Evolutionary conservation across 2,888 invertebrate genomes (phyloP).

Genomic region (Zygogramma bicolorata): DNA sequence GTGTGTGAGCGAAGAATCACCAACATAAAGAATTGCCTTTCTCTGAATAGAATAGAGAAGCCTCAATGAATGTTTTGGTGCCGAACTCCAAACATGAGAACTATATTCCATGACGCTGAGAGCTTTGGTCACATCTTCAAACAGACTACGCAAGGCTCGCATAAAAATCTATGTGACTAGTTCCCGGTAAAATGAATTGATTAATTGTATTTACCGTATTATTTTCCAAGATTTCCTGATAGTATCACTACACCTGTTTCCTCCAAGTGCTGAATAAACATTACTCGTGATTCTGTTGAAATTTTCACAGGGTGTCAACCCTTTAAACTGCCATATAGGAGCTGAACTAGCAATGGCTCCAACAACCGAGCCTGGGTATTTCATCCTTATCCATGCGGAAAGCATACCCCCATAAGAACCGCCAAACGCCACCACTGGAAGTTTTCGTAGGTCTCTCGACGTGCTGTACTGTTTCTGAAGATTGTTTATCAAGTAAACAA

Average conservation of each 20-base stretch:
- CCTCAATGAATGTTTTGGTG: too few species aligned
- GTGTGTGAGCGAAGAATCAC: too few species aligned
- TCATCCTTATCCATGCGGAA: conserved; percentile 94
- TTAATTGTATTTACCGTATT: conserved; percentile 72
- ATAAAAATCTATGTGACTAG: not conserved
- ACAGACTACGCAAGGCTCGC: too few species aligned
- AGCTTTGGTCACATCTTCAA: too few species aligned
- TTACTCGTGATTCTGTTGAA: conserved; percentile 84
- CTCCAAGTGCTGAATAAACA: conserved; percentile 71
- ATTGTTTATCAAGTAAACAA: conserved; percentile 80
- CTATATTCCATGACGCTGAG: too few species aligned
- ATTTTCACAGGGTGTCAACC: conserved; percentile 81
- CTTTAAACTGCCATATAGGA: conserved; percentile 88
- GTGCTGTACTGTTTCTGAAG: conserved; percentile 65
- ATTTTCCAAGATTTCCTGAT: conserved; percentile 84
- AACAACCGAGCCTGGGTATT: conserved; percentile 89
- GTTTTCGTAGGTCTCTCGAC: conserved; percentile 61
- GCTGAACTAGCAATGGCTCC: conserved; percentile 95
- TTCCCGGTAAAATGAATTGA: not conserved
- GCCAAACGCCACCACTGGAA: conserved; percentile 87
- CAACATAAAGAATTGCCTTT: too few species aligned
- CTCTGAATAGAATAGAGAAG: too few species aligned
- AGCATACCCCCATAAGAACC: conserved; percentile 99
- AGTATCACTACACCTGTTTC: conserved; percentile 75
- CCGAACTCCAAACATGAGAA: too few species aligned